Evolutionary conservation across 2,888 invertebrate species (phyloP).

Genomic region (Drosophila meridiana): DNA sequence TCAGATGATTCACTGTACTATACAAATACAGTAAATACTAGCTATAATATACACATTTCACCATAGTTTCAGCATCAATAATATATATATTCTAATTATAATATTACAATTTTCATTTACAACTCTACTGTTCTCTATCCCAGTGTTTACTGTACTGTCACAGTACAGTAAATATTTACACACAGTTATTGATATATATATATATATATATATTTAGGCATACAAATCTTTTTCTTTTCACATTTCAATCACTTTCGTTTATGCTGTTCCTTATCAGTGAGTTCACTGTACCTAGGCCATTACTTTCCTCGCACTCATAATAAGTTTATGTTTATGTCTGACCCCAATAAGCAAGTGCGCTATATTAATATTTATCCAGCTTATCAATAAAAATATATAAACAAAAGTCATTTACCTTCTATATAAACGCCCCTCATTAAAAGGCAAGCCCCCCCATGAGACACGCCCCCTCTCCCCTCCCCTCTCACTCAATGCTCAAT

Average conservation of each 20-base stretch:
- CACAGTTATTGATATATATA: not conserved
- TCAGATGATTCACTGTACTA: not conserved
- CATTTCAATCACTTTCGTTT: not conserved
- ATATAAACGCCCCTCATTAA: slow-evolving; percentile 40
- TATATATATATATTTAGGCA: not conserved
- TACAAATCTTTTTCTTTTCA: not conserved
- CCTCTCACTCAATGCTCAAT: not conserved
- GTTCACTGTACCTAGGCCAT: slow-evolving; percentile 2
- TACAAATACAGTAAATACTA: not conserved
- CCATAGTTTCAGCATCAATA: not conserved
- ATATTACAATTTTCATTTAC: not conserved
- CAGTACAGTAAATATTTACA: not conserved
- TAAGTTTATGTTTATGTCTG: slow-evolving; percentile 27
- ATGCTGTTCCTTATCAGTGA: not conserved
- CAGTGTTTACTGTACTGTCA: not conserved
- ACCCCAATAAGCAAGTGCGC: slow-evolving; percentile 45
- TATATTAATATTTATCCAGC: slow-evolving; percentile 27
- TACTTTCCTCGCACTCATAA: slow-evolving; percentile 21
- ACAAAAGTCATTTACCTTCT: slow-evolving; percentile 21
- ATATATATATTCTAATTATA: not conserved
- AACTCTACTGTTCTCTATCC: not conserved
- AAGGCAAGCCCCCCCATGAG: not conserved
- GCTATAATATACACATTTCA: not conserved
- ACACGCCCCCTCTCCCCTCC: not conserved
- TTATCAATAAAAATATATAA: slow-evolving; percentile 47